Conservation (phyloP, 64 coral and sea anemone species). For the Montipora foliosa region DNA sequence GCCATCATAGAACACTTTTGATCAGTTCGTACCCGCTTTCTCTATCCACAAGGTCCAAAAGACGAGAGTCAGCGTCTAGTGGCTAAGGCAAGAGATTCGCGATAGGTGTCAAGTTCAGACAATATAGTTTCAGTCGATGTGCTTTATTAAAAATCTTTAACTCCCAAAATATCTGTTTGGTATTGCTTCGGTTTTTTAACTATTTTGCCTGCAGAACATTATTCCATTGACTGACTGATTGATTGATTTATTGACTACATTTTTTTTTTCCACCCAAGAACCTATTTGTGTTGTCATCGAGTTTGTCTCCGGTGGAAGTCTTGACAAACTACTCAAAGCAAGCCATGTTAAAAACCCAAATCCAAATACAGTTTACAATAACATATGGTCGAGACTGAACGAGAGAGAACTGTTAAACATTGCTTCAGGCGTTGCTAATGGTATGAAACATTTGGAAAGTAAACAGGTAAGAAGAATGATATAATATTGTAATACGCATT, state of each 20-base stretch:
- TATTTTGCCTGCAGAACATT: no score
- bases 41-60: no score
- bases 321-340: constrained; percentile 58
- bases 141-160: no score
- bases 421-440: constrained; percentile 49
- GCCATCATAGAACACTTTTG: no score
- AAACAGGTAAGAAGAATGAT: constrained; percentile 35
- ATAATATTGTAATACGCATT: not conserved
- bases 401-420: constrained; percentile 86
- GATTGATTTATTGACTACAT: not conserved
- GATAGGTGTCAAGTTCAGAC: no score
- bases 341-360: constrained; percentile 18
- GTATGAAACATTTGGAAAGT: constrained; percentile 73
- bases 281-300: constrained; percentile 78
- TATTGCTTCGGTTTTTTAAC: no score
- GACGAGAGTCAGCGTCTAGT: no score
- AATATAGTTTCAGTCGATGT: no score
- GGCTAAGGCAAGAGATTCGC: no score
- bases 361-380: constrained; percentile 16
- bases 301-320: constrained; percentile 76
- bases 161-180: no score
- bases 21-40: no score
- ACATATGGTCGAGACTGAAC: constrained; percentile 75
- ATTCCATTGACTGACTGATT: not conserved
- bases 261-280: constrained; percentile 14